Conservation (phyloP, 2,113 vertebrate species). For the Xenus cinereus region DNA sequence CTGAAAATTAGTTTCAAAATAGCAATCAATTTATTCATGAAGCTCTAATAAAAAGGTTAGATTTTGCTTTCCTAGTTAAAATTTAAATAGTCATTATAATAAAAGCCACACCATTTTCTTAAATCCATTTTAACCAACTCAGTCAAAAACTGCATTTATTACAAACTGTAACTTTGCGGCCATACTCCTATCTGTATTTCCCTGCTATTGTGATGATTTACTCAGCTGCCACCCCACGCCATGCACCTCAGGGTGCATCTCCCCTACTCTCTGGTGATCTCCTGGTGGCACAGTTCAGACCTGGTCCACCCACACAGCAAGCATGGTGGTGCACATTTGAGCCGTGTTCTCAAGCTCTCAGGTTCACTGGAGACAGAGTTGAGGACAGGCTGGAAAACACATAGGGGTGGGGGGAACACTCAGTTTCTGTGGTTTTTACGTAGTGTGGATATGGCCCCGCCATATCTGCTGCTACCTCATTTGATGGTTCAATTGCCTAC, state of each 20-base stretch:
- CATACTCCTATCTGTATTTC: neutral
- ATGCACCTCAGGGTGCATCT: neutral
- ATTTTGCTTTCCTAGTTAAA: neutral
- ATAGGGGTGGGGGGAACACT: accelerated
- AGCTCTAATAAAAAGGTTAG: neutral
- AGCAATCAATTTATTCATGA: neutral
- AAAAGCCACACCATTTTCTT: neutral
- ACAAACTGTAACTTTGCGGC: neutral
- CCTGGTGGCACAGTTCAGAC: neutral
- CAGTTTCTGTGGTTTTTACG: neutral
- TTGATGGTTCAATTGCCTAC: accelerated
- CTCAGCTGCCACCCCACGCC: neutral
- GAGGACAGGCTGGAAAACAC: neutral
- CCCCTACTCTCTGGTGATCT: neutral
- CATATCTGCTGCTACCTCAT: neutral
- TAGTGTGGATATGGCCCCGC: neutral
- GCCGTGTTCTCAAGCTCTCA: neutral
- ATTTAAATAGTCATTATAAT: neutral
- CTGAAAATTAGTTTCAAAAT: conserved; percentile 4
- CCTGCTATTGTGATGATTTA: neutral
- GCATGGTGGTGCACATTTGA: accelerated
- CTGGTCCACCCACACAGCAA: neutral
- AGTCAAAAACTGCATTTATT: neutral
- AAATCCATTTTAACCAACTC: neutral
- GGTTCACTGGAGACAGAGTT: neutral